phyloP scores from a whole-genome alignment of 2,113 vertebrate genomes.

The Egretta garzetta region DNA sequence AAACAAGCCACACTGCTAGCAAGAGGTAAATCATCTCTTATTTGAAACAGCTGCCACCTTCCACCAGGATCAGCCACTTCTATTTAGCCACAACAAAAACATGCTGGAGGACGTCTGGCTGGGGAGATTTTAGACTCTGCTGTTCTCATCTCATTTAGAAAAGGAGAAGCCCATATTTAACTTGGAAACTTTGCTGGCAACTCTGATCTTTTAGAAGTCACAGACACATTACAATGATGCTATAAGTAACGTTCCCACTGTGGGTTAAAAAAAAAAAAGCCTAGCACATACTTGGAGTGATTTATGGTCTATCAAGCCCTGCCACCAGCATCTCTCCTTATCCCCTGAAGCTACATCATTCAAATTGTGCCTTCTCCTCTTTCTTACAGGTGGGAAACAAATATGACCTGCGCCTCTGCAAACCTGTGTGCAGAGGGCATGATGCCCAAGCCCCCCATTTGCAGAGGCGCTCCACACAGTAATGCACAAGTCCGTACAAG shows the following conservation, averaged over 20 bases:
- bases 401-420: background rate
- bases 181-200: background rate
- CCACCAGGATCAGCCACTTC: background rate
- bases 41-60: background rate
- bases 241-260: background rate
- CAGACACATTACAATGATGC: background rate
- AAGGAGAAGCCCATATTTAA: background rate
- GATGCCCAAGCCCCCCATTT: background rate
- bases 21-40: background rate
- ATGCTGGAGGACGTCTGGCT: background rate
- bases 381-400: background rate
- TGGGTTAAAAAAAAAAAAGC: background rate
- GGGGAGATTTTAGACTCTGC: background rate
- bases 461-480: background rate
- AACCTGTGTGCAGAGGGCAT: background rate
- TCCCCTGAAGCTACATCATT: background rate
- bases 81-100: background rate
- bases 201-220: background rate
- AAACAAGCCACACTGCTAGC: background rate
- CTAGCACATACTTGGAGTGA: fast-evolving
- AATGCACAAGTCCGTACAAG: background rate
- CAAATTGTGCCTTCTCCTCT: background rate
- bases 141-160: background rate
- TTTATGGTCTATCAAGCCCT: background rate
- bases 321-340: background rate